These are phyloP conservation scores for Gracilinanus agilis DNA, from an alignment of 2,113 vertebrate species.

Conservation along the genomic window DNA sequence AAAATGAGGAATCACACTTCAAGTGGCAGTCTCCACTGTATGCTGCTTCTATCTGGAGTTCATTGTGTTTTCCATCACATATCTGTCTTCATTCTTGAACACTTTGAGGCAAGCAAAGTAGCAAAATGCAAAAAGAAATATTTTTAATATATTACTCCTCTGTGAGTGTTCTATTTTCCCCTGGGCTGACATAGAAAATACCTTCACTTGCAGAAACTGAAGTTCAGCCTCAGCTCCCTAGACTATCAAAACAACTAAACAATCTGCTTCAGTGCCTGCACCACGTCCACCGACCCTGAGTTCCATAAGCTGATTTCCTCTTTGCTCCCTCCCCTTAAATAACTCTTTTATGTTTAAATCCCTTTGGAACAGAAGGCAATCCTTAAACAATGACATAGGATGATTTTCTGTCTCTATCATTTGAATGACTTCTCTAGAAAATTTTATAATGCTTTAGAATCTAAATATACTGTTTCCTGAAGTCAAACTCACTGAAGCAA, in stretches of 20 bases:
- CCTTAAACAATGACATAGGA: conserved; percentile 3
- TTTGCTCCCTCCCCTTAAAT: neutral
- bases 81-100: no score
- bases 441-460: conserved; percentile 26
- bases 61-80: no score
- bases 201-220: neutral
- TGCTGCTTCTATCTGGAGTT: no score
- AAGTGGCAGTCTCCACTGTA: neutral
- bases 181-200: neutral
- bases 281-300: neutral
- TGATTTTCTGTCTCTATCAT: conserved; percentile 49
- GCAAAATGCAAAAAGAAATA: no score
- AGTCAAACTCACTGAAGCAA: conserved; percentile 29
- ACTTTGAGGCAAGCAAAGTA: neutral
- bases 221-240: neutral
- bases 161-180: neutral
- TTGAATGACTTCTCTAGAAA: conserved; percentile 33
- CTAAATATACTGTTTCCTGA: conserved; percentile 46
- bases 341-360: neutral
- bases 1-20: neutral
- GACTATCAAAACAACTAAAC: neutral
- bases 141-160: no score
- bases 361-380: neutral
- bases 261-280: neutral
- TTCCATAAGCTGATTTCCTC: neutral